Percentiles rank a stretch among this genome's conserved stretches.
phyloP scores from a whole-genome alignment of 2,888 invertebrate genomes.

The Euclidia mi region DNA sequence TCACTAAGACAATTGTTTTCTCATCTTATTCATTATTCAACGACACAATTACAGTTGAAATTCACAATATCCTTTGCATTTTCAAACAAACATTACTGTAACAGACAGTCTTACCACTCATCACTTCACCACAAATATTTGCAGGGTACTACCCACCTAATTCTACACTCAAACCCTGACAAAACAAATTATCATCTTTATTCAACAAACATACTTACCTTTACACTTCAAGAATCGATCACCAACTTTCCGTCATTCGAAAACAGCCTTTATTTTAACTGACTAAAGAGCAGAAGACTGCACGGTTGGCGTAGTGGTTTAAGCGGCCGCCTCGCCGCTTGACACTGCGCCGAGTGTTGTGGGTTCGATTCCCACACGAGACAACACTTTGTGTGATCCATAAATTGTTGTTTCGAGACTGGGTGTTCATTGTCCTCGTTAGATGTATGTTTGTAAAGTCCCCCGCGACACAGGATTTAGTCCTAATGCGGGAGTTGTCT shows the following conservation, averaged over 20 bases:
- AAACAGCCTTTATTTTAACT: slow-evolving; percentile 13
- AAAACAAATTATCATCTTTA: slow-evolving; percentile 37
- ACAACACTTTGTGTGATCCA: too few relatives aligned
- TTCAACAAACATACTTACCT: slow-evolving; percentile 20
- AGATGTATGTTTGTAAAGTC: too few relatives aligned
- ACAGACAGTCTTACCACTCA: background rate
- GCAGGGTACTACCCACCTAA: slow-evolving; percentile 16
- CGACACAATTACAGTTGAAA: background rate
- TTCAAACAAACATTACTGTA: background rate
- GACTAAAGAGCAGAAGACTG: slow-evolving; percentile 20
- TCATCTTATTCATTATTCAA: background rate
- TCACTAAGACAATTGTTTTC: background rate
- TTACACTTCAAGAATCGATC: slow-evolving; percentile 18
- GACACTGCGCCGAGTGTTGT: too few relatives aligned
- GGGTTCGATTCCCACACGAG: too few relatives aligned
- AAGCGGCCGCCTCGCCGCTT: too few relatives aligned
- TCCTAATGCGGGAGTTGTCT: too few relatives aligned
- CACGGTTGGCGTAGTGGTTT: too few relatives aligned
- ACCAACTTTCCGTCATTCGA: background rate
- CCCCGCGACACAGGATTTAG: too few relatives aligned
- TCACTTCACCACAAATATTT: slow-evolving; percentile 5
- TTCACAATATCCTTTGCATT: background rate
- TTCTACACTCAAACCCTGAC: slow-evolving; percentile 30
- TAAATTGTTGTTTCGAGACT: too few relatives aligned
- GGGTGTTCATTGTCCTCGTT: too few relatives aligned